A percentile compares a stretch with the other conserved stretches of the same genome.
Conservation (phyloP, 2,888 invertebrate species). For the Ganaspis brasiliensis region DNA sequence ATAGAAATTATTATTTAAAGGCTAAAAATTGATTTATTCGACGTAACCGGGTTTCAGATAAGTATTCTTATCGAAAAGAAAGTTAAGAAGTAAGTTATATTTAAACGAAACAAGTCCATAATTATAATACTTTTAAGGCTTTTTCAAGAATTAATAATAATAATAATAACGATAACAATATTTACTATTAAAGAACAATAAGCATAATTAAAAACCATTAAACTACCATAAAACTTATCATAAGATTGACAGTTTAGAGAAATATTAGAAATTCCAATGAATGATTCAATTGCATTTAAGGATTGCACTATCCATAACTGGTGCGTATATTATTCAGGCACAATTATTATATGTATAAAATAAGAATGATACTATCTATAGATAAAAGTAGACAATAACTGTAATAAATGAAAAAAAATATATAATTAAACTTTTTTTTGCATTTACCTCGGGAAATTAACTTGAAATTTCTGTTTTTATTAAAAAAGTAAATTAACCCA, state of each 20-base stretch:
- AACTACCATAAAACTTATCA: background rate
- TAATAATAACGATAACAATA: too few relatives aligned
- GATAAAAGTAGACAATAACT: background rate
- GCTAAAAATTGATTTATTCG: constrained; percentile 30
- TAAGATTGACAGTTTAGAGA: background rate
- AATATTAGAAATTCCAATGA: constrained; percentile 1
- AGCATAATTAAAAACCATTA: constrained; percentile 9
- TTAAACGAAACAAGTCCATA: background rate
- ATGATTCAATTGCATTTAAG: constrained; percentile 1
- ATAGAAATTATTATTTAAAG: constrained; percentile 4
- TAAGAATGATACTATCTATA: too few relatives aligned
- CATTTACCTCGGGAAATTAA: background rate
- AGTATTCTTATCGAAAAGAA: background rate
- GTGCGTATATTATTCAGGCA: too few relatives aligned
- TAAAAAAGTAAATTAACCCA: background rate
- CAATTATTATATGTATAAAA: too few relatives aligned
- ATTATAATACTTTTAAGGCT: too few relatives aligned
- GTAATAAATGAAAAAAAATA: too few relatives aligned
- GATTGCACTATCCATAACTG: constrained; percentile 1
- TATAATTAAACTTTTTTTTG: background rate
- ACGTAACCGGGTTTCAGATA: constrained; percentile 12
- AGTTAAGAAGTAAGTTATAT: background rate
- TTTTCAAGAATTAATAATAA: too few relatives aligned
- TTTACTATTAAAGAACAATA: constrained; percentile 10
- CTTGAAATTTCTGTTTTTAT: background rate